Evolutionary conservation across 1,140 invertebrate species (phyloP).

Genomic region (Caerostris extrusa): DNA sequence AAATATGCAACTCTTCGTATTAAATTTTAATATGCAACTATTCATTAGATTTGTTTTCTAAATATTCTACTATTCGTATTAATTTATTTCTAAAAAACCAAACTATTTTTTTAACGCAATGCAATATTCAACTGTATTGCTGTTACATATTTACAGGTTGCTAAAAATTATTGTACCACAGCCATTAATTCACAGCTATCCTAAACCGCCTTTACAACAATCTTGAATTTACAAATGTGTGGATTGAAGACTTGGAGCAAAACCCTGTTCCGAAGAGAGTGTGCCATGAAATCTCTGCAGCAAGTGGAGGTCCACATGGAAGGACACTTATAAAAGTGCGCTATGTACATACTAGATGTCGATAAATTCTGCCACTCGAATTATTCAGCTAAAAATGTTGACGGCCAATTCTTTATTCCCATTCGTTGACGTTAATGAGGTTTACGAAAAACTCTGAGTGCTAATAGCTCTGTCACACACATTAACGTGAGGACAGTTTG

Average conservation of each 20-base stretch:
- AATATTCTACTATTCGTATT: no score
- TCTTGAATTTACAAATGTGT: neutral
- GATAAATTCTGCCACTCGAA: conserved; percentile 4
- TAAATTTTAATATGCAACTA: no score
- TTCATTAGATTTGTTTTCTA: no score
- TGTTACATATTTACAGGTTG: no score
- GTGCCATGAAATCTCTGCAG: neutral
- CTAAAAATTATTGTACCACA: no score
- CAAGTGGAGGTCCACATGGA: neutral
- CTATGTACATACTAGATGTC: neutral
- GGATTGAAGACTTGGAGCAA: neutral
- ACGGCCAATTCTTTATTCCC: conserved; percentile 34
- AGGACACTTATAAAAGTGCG: neutral
- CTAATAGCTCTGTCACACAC: conserved; percentile 45
- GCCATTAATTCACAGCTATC: no score
- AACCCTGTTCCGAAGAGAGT: neutral
- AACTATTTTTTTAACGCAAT: no score
- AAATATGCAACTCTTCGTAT: no score
- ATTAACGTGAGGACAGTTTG: conserved; percentile 14
- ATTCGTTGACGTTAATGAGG: conserved; percentile 40
- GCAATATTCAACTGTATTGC: no score
- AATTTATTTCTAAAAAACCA: no score
- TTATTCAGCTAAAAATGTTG: conserved; percentile 45
- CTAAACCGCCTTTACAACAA: neutral
- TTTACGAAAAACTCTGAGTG: conserved; percentile 27